Evolutionary conservation across 2,797 vertebrate species (phyloP).

Genomic region (Dermochelys coriacea): DNA sequence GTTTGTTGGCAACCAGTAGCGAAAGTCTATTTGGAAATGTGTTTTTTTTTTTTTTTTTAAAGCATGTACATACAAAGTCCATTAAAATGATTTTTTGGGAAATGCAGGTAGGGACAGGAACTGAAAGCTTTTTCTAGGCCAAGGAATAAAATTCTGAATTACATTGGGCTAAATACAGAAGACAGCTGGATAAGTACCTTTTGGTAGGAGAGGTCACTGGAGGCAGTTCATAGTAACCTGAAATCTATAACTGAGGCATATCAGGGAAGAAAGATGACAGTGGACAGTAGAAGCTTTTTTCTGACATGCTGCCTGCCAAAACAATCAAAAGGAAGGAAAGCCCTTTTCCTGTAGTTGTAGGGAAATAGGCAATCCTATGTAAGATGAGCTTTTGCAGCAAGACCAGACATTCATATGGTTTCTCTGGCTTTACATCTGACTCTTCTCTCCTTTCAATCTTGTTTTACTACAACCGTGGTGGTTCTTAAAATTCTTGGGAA

Average conservation of each 20-base stretch:
- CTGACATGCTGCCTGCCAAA: accelerated
- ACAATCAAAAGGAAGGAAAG: background rate
- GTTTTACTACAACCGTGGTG: background rate
- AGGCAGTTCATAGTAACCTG: background rate
- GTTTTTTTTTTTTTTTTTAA: too few relatives aligned
- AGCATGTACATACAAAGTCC: too few relatives aligned
- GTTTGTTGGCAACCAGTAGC: background rate
- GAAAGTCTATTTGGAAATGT: background rate
- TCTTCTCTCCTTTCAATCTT: background rate
- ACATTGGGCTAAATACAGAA: background rate
- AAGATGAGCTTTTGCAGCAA: background rate
- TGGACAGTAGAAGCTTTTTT: background rate
- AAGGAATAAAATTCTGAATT: too few relatives aligned
- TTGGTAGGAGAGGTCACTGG: background rate
- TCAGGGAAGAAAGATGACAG: background rate
- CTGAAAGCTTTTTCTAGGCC: too few relatives aligned
- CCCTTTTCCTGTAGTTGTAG: accelerated
- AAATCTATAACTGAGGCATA: background rate
- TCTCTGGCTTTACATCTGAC: background rate
- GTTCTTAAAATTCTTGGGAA: background rate
- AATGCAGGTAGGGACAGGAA: background rate
- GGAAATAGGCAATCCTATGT: background rate
- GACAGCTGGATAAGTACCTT: background rate
- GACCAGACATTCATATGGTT: background rate
- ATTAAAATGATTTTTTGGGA: too few relatives aligned